These are phyloP conservation scores for Aphelinus atriplicis DNA, from an alignment of 1,140 invertebrate genomes.

Conservation along the genomic window DNA sequence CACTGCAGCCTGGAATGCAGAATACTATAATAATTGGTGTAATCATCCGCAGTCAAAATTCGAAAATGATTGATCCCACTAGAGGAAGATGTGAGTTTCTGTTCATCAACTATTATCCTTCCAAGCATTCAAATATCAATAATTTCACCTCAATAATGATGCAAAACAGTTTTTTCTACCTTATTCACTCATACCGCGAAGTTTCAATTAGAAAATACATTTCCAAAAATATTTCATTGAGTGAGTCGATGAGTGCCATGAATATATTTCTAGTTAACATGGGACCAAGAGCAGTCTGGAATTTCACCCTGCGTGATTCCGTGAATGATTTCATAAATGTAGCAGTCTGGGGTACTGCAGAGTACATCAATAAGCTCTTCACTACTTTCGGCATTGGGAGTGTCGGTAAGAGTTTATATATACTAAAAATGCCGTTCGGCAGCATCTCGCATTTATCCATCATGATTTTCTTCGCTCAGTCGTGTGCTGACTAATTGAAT, in stretches of 20 bases:
- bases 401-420: slow-evolving; percentile 65
- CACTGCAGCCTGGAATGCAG: slow-evolving; percentile 51
- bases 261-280: slow-evolving; percentile 41
- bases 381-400: slow-evolving; percentile 72
- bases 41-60: slow-evolving; percentile 57
- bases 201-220: too few relatives aligned
- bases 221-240: too few relatives aligned
- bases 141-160: too few relatives aligned
- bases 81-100: slow-evolving; percentile 52
- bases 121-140: too few relatives aligned
- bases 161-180: too few relatives aligned
- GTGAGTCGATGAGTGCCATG: too few relatives aligned
- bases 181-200: too few relatives aligned
- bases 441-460: too few relatives aligned
- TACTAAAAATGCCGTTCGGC: not conserved
- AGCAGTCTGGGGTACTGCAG: slow-evolving; percentile 73
- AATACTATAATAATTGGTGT: slow-evolving; percentile 61
- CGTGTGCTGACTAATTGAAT: too few relatives aligned
- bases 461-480: too few relatives aligned
- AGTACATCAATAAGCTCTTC: slow-evolving; percentile 69
- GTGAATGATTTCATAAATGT: slow-evolving; percentile 74
- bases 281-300: slow-evolving; percentile 71
- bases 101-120: not conserved
- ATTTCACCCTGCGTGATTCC: slow-evolving; percentile 76
- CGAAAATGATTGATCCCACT: slow-evolving; percentile 52